Evolutionary conservation across 2,113 vertebrate genomes (phyloP).

Genomic region (Prochilodus magdalenae): DNA sequence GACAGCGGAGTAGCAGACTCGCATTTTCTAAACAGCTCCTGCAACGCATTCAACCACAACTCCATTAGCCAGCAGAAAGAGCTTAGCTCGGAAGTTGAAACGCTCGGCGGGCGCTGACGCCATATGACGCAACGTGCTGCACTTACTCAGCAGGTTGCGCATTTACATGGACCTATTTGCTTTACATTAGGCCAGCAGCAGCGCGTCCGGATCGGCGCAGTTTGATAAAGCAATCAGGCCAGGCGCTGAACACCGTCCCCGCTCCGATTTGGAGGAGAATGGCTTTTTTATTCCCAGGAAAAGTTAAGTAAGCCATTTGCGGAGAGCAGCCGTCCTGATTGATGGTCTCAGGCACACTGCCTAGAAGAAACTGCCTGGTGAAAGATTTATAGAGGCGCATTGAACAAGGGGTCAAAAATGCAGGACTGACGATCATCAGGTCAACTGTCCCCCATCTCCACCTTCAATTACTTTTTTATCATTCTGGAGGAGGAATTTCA

Average conservation of each 20-base stretch:
- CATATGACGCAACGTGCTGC: neutral
- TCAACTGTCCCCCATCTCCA: slow-evolving; percentile 37
- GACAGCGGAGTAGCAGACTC: neutral
- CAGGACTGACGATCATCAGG: slow-evolving; percentile 57
- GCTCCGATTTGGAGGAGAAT: slow-evolving; percentile 63
- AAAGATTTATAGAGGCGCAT: slow-evolving; percentile 68
- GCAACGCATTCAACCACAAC: neutral
- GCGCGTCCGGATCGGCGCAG: slow-evolving; percentile 36
- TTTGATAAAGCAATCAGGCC: slow-evolving; percentile 54
- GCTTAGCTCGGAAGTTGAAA: neutral
- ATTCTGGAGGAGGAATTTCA: neutral
- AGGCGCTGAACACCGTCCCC: slow-evolving; percentile 45
- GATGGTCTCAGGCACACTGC: slow-evolving; percentile 64
- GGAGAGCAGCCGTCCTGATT: slow-evolving; percentile 63
- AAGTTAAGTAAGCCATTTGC: slow-evolving; percentile 69
- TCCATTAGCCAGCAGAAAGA: neutral
- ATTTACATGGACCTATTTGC: slow-evolving; percentile 42
- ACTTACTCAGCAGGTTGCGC: slow-evolving; percentile 9
- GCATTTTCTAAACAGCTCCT: slow-evolving; percentile 7
- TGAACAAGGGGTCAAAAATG: slow-evolving; percentile 61
- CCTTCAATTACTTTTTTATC: slow-evolving; percentile 59
- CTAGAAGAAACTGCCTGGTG: slow-evolving; percentile 69
- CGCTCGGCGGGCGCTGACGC: neutral
- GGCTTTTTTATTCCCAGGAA: slow-evolving; percentile 66
- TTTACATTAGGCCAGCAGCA: slow-evolving; percentile 25